Evolutionary conservation across 2,113 vertebrate species (phyloP).

Genomic region (Struthidea cinerea): DNA sequence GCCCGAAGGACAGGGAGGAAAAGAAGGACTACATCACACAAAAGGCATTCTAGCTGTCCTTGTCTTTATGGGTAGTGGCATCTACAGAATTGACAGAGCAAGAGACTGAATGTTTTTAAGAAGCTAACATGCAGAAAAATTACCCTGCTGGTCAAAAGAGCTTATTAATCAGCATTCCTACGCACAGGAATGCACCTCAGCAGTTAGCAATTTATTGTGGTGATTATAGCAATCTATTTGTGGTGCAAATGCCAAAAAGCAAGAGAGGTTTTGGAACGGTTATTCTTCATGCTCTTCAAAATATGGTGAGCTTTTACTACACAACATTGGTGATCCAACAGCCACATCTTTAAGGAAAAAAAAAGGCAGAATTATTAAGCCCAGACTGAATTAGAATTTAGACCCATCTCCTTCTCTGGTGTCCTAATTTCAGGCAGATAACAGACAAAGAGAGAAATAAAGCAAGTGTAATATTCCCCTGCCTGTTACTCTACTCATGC

Average conservation of each 20-base stretch:
- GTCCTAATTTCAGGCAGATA: background rate
- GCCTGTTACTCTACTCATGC: background rate
- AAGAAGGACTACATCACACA: background rate
- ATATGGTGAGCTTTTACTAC: background rate
- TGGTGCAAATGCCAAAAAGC: background rate
- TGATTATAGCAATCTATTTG: background rate
- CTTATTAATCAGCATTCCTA: conserved; percentile 36
- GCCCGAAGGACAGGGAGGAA: conserved; percentile 23
- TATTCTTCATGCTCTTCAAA: background rate
- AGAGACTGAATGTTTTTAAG: background rate
- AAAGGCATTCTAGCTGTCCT: background rate
- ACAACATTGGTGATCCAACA: background rate
- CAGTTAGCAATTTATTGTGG: background rate
- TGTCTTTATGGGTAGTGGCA: background rate
- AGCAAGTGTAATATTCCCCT: background rate
- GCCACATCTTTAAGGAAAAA: background rate
- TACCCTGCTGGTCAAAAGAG: background rate
- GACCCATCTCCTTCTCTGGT: background rate
- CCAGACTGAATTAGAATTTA: background rate
- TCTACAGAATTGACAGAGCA: background rate
- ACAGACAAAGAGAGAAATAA: background rate
- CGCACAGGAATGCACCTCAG: conserved; percentile 7
- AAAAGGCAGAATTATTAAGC: background rate
- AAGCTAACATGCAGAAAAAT: conserved; percentile 12
- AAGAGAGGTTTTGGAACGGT: background rate